Conservation (phyloP, 1,140 invertebrate species). For the Apis cerana region DNA sequence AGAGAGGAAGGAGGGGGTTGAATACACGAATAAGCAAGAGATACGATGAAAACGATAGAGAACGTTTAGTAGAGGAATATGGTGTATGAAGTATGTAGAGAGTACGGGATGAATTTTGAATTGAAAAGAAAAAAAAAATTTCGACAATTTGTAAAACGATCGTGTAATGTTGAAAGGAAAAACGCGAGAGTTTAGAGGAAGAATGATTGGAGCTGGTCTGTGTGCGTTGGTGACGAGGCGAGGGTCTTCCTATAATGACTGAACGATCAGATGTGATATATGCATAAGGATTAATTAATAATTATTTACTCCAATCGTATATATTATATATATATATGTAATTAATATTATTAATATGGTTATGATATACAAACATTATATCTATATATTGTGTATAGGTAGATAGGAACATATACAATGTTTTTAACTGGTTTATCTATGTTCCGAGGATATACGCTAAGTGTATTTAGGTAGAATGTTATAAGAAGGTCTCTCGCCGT, state of each 20-base stretch:
- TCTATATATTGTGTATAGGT: constrained; percentile 77
- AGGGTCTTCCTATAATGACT: constrained; percentile 82
- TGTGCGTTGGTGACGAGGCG: constrained; percentile 72
- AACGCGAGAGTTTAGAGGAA: constrained; percentile 27
- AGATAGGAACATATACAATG: constrained; percentile 78
- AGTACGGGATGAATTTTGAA: not conserved
- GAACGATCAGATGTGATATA: constrained; percentile 82
- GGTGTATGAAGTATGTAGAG: not conserved
- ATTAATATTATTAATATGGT: constrained; percentile 75
- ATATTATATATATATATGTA: constrained; percentile 63
- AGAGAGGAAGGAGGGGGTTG: not conserved
- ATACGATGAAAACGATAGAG: not conserved
- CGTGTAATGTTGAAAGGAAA: constrained; percentile 14
- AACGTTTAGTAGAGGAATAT: not conserved
- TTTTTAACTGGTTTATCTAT: constrained; percentile 80
- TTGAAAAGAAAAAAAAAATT: not conserved
- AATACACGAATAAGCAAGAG: not conserved
- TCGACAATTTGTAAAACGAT: not conserved
- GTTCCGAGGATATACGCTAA: constrained; percentile 76
- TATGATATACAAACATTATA: constrained; percentile 76
- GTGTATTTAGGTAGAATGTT: constrained; percentile 69
- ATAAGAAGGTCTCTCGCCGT: constrained; percentile 65
- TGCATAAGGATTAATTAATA: constrained; percentile 77
- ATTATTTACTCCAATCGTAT: constrained; percentile 76
- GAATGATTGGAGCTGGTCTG: constrained; percentile 52